These are phyloP conservation scores for Astyanax mexicanus DNA, from an alignment of 2,797 vertebrate genomes.

Conservation along the genomic window DNA sequence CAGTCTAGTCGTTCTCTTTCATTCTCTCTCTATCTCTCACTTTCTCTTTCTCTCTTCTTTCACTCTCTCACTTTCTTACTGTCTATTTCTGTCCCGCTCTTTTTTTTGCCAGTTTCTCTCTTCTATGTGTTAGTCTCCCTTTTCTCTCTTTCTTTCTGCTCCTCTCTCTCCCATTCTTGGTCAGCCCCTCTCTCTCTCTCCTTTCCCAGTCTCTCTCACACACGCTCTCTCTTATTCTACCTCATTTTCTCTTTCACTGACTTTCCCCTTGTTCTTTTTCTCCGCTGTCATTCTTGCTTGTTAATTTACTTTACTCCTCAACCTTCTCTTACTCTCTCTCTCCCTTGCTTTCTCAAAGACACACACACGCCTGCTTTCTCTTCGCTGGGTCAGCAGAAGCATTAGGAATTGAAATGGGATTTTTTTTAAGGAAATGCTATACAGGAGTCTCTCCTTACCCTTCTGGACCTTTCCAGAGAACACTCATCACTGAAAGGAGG, in stretches of 20 bases:
- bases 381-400: slow-evolving; percentile 55
- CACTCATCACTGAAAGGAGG: slow-evolving; percentile 40
- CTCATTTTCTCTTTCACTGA: slow-evolving; percentile 37
- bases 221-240: slow-evolving; percentile 35
- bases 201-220: slow-evolving; percentile 1
- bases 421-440: slow-evolving; percentile 34
- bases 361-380: slow-evolving; percentile 14
- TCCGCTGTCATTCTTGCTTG: slow-evolving; percentile 1
- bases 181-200: neutral
- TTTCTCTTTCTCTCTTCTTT: too few relatives aligned
- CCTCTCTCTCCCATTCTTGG: neutral
- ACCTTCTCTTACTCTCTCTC: neutral
- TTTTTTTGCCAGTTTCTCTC: neutral
- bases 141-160: neutral
- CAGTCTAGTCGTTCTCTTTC: too few relatives aligned
- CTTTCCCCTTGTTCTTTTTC: slow-evolving; percentile 11
- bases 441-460: slow-evolving; percentile 10
- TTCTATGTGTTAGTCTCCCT: neutral
- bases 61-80: neutral
- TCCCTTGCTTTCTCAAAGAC: neutral
- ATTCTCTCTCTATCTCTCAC: too few relatives aligned
- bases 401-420: slow-evolving; percentile 52
- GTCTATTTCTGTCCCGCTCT: neutral
- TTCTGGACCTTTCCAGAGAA: slow-evolving; percentile 35
- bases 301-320: slow-evolving; percentile 40